Conservation (phyloP, 2,797 vertebrate genomes). For the Austrolebias charrua region DNA sequence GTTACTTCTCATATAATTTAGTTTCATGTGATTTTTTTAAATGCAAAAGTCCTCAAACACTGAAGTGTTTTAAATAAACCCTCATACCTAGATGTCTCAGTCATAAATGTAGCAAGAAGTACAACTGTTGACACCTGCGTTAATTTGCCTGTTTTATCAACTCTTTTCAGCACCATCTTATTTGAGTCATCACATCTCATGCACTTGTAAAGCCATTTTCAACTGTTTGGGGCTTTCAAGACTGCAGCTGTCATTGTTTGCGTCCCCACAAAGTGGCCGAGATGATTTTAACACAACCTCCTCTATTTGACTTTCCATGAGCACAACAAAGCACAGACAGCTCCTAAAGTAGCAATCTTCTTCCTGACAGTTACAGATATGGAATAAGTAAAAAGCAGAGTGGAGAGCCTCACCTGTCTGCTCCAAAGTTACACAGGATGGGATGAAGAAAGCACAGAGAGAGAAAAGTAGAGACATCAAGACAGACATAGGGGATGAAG, state of each 20-base stretch:
- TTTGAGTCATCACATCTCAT: constrained; percentile 46
- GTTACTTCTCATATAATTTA: constrained; percentile 37
- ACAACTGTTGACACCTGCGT: constrained; percentile 23
- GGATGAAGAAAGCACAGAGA: constrained; percentile 61
- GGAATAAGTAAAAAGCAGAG: constrained; percentile 78
- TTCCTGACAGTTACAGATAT: constrained; percentile 81
- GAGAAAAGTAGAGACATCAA: constrained; percentile 28
- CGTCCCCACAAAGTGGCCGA: constrained; percentile 73
- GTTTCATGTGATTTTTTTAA: constrained; percentile 36
- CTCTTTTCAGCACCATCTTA: constrained; percentile 44
- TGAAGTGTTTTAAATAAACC: constrained; percentile 54
- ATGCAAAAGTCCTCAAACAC: constrained; percentile 20
- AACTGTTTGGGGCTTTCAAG: constrained; percentile 53
- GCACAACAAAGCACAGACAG: constrained; percentile 73
- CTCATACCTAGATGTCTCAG: constrained; percentile 59
- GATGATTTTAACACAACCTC: constrained; percentile 74
- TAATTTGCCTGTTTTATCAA: constrained; percentile 59
- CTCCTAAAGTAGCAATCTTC: constrained; percentile 80
- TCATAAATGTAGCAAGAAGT: constrained; percentile 47
- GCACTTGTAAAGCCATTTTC: constrained; percentile 57
- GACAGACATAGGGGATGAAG: constrained; percentile 42
- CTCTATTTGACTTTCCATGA: constrained; percentile 75
- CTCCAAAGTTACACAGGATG: constrained; percentile 74
- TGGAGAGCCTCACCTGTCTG: constrained; percentile 73
- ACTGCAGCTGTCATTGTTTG: constrained; percentile 62